Conservation (phyloP, 2,113 vertebrate genomes). For the Morone saxatilis region DNA sequence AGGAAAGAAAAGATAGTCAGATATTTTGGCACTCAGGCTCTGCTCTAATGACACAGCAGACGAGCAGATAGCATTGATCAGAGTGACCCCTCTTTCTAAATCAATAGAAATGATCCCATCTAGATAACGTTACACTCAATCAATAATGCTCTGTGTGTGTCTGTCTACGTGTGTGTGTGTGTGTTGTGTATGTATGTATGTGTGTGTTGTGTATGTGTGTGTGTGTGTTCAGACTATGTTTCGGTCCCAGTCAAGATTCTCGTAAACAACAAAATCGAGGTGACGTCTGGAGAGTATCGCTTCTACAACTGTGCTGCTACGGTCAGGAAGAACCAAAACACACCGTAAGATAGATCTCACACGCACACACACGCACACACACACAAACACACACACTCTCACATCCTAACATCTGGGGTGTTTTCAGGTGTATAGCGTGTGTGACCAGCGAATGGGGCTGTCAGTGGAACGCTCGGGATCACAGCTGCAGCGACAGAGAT, state of each 20-base stretch:
- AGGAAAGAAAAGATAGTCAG: constrained; percentile 40
- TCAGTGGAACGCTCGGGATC: constrained; percentile 90
- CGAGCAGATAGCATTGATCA: constrained; percentile 80
- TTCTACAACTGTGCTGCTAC: constrained; percentile 95
- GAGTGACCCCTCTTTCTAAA: constrained; percentile 73
- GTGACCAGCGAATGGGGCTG: constrained; percentile 94
- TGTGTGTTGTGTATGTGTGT: constrained; percentile 39
- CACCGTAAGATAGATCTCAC: constrained; percentile 88
- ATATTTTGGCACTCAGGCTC: constrained; percentile 71
- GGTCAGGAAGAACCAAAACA: constrained; percentile 87
- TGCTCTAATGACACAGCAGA: constrained; percentile 78
- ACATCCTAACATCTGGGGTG: neutral
- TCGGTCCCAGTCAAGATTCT: constrained; percentile 85
- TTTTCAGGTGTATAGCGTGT: constrained; percentile 91
- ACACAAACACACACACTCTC: neutral
- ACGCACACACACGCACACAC: constrained; percentile 3
- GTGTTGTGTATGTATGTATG: too few relatives aligned
- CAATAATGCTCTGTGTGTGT: constrained; percentile 62
- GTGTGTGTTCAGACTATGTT: constrained; percentile 87
- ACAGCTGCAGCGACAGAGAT: constrained; percentile 87
- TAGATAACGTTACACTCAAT: constrained; percentile 81
- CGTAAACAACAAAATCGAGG: constrained; percentile 74
- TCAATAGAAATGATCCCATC: constrained; percentile 81
- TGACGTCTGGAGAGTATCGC: constrained; percentile 88
- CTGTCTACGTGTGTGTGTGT: constrained; percentile 10